Evolutionary conservation across 2,113 vertebrate species (phyloP).

Genomic region (Onychostoma macrolepis): DNA sequence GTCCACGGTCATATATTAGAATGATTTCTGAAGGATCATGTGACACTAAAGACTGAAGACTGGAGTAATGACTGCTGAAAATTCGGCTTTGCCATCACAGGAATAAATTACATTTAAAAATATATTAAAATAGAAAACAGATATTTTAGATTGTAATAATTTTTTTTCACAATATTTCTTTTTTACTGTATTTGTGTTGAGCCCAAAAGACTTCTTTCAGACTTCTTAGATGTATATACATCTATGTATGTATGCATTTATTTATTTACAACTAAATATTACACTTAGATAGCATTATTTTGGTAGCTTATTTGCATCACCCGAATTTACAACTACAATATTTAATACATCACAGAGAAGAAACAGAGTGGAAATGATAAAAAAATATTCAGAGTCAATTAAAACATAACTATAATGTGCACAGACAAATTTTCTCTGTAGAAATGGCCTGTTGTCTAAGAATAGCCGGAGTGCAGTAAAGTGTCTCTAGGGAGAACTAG

Average conservation of each 20-base stretch:
- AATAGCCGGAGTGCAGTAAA: slow-evolving; percentile 9
- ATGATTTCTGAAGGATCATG: no score
- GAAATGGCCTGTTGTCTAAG: slow-evolving; percentile 28
- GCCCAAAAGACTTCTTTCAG: background rate
- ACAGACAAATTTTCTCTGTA: slow-evolving; percentile 16
- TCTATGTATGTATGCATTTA: no score
- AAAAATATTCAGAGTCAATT: slow-evolving; percentile 19
- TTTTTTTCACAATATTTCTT: background rate
- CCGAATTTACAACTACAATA: background rate
- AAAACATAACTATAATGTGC: slow-evolving; percentile 1
- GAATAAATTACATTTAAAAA: no score
- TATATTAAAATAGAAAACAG: background rate
- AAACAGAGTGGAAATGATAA: background rate
- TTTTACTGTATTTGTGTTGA: background rate
- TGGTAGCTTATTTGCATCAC: background rate
- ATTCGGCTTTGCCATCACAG: no score
- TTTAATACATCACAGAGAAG: background rate
- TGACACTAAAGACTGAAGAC: no score
- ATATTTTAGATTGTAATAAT: background rate
- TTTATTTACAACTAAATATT: background rate
- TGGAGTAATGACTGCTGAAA: no score
- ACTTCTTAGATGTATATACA: no score
- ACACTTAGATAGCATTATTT: background rate
- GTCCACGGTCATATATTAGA: no score
- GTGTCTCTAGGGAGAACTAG: background rate